Evolutionary conservation across 1,140 invertebrate genomes (phyloP).

Genomic region (Nasonia giraulti): DNA sequence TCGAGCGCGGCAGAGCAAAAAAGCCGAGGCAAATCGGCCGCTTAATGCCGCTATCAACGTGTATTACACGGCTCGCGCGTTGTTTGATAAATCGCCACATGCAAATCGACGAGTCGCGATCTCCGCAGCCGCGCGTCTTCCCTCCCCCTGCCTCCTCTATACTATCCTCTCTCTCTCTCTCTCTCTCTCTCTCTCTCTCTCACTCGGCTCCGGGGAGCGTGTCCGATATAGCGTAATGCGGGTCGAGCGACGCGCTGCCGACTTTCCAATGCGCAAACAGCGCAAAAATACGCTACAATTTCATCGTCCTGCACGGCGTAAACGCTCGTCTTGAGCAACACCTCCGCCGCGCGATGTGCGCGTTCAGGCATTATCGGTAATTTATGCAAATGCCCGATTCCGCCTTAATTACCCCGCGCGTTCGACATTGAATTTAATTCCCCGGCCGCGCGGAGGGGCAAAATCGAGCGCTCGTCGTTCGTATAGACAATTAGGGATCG

Average conservation of each 20-base stretch:
- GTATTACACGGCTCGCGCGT: slow-evolving; percentile 72
- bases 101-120: slow-evolving; percentile 63
- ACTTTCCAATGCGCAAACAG: too few species aligned
- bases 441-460: neutral
- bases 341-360: neutral
- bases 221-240: too few species aligned
- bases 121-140: too few species aligned
- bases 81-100: slow-evolving; percentile 73
- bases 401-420: slow-evolving; percentile 21
- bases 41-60: slow-evolving; percentile 73
- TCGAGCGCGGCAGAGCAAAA: slow-evolving; percentile 51
- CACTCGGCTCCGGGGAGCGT: too few species aligned
- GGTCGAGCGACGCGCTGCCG: too few species aligned
- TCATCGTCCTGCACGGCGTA: neutral
- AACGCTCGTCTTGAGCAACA: slow-evolving; percentile 14
- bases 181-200: too few species aligned
- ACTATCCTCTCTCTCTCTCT: too few species aligned
- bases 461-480: too few species aligned
- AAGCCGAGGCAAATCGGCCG: slow-evolving; percentile 68
- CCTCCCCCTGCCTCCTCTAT: too few species aligned
- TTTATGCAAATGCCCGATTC: slow-evolving; percentile 26
- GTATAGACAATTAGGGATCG: slow-evolving; percentile 9
- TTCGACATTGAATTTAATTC: slow-evolving; percentile 30
- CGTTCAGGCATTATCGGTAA: slow-evolving; percentile 8
- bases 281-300: neutral